A percentile compares a stretch with the other conserved stretches of the same genome.
These are phyloP conservation scores for Mirza zaza DNA, from an alignment of 2,113 vertebrate genomes.

Conservation along the genomic window DNA sequence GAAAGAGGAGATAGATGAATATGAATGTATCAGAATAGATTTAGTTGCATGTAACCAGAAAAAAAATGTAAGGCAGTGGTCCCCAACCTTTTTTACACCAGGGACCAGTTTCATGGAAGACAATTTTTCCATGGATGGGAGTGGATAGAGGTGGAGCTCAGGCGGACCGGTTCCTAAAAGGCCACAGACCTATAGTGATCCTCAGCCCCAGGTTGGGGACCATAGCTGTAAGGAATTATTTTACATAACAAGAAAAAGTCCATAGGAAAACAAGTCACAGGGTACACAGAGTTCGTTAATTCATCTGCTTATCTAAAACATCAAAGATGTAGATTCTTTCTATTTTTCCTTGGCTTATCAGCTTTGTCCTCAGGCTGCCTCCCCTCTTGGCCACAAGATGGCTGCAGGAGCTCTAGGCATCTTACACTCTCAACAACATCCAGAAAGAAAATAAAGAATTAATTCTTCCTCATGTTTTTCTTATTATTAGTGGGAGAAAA, in stretches of 20 bases:
- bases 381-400: neutral
- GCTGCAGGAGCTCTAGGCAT: neutral
- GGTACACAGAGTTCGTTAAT: neutral
- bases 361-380: neutral
- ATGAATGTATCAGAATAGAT: neutral
- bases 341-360: neutral
- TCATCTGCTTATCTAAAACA: neutral
- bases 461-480: neutral
- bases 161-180: no score
- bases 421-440: neutral
- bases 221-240: neutral
- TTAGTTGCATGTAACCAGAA: neutral
- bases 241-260: neutral
- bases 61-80: neutral
- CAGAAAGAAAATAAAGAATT: neutral
- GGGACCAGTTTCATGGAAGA: no score
- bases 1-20: neutral
- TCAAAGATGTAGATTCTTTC: neutral
- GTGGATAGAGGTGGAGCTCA: no score
- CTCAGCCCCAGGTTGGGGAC: no score
- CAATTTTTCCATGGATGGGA: no score
- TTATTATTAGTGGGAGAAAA: neutral
- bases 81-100: no score
- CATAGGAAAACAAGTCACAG: neutral
- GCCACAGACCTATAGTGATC: no score